phyloP scores from a whole-genome alignment of 2,113 vertebrate genomes.

The Martes martes region DNA sequence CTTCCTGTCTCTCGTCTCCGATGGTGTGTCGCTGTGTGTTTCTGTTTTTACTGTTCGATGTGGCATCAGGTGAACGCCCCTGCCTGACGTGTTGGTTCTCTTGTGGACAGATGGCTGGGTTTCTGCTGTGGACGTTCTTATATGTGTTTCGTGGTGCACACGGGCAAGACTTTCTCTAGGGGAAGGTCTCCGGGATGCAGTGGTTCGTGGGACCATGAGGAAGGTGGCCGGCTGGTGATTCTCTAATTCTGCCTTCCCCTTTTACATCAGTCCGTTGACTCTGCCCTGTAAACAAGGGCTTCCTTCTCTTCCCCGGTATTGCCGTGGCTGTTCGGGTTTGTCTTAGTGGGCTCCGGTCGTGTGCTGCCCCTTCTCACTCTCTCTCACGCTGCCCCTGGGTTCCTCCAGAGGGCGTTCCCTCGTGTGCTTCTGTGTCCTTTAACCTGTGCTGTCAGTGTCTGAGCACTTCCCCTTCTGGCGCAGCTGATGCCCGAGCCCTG shows the following conservation, averaged over 20 bases:
- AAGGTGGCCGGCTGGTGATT: not conserved
- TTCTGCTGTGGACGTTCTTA: rapidly evolving
- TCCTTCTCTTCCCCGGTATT: not conserved
- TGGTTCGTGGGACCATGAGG: not conserved
- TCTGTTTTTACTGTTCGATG: rapidly evolving
- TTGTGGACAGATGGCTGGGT: rapidly evolving
- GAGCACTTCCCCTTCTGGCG: not conserved
- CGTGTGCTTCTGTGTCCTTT: not conserved
- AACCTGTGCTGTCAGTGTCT: not conserved
- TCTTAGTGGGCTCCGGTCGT: no score
- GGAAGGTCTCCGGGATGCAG: not conserved
- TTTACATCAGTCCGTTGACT: not conserved
- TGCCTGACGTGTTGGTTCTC: rapidly evolving
- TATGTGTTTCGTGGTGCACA: rapidly evolving
- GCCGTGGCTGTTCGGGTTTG: not conserved
- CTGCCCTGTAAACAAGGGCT: not conserved
- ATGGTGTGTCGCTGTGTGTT: rapidly evolving
- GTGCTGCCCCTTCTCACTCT: rapidly evolving
- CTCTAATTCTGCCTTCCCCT: no score
- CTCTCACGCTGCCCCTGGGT: not conserved
- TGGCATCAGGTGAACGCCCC: rapidly evolving
- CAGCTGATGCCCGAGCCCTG: not conserved
- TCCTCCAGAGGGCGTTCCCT: not conserved
- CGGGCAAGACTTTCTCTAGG: not conserved
- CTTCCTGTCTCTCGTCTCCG: rapidly evolving